Conservation (phyloP, 2,797 vertebrate species). For the Eulemur coronatus region DNA sequence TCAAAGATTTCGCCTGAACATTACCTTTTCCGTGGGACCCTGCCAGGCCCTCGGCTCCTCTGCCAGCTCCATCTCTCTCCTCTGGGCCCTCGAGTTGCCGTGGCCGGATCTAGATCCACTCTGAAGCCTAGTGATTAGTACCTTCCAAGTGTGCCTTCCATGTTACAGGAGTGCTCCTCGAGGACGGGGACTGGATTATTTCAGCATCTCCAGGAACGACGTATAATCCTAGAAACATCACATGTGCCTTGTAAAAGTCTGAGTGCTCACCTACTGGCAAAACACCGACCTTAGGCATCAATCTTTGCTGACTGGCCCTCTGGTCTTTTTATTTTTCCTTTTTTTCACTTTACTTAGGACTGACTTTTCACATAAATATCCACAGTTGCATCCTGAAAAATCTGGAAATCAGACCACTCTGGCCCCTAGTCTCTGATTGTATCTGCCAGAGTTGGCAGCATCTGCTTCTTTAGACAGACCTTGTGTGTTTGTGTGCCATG, state of each 20-base stretch:
- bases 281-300: background rate
- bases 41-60: background rate
- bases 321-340: background rate
- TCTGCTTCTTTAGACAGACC: background rate
- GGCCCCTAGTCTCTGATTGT: background rate
- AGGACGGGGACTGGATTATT: accelerated
- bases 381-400: background rate
- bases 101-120: background rate
- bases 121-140: accelerated
- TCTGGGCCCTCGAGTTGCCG: accelerated
- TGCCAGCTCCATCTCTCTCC: background rate
- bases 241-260: background rate
- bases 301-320: background rate
- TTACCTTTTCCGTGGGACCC: accelerated
- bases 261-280: background rate
- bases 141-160: background rate
- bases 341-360: background rate
- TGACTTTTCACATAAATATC: background rate
- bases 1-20: accelerated
- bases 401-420: background rate
- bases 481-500: accelerated
- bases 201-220: background rate
- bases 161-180: background rate
- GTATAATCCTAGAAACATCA: background rate
- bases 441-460: background rate